phyloP scores from a whole-genome alignment of 2,113 vertebrate genomes.

The Arothron firmamentum region DNA sequence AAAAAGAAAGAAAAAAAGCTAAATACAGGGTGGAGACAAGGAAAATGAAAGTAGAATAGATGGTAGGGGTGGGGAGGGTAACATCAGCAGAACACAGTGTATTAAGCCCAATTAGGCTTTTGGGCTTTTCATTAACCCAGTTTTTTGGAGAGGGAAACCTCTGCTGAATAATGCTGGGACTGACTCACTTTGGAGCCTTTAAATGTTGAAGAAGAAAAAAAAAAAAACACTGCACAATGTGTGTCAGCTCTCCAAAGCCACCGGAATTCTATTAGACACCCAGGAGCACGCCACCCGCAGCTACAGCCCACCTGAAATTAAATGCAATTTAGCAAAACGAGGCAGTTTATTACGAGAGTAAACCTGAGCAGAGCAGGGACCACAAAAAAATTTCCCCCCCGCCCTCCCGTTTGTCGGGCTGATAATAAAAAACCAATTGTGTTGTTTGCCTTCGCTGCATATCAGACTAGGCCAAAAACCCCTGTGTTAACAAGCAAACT shows the following conservation, averaged over 20 bases:
- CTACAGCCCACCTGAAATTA: slow-evolving; percentile 51
- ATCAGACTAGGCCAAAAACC: slow-evolving; percentile 52
- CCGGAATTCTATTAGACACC: slow-evolving; percentile 60
- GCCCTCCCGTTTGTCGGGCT: neutral
- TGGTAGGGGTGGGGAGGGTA: slow-evolving; percentile 46
- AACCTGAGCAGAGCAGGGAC: slow-evolving; percentile 36
- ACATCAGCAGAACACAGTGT: slow-evolving; percentile 58
- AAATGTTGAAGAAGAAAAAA: slow-evolving; percentile 48
- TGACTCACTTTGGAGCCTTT: slow-evolving; percentile 62
- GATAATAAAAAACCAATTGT: neutral
- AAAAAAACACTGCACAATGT: slow-evolving; percentile 42
- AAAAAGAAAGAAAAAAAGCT: slow-evolving; percentile 33
- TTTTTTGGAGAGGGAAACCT: slow-evolving; percentile 70
- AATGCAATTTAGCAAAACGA: slow-evolving; percentile 56
- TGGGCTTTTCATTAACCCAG: slow-evolving; percentile 77
- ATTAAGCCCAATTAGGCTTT: slow-evolving; percentile 74
- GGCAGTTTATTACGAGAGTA: slow-evolving; percentile 39
- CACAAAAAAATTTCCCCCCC: slow-evolving; percentile 18
- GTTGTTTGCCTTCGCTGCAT: slow-evolving; percentile 21
- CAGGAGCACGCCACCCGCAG: slow-evolving; percentile 48
- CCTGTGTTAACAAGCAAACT: slow-evolving; percentile 48
- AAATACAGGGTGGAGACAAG: slow-evolving; percentile 28
- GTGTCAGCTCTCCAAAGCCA: slow-evolving; percentile 61
- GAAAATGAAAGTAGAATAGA: slow-evolving; percentile 55
- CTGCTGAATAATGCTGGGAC: slow-evolving; percentile 67